Percentiles rank a stretch among this genome's conserved stretches.
Conservation (phyloP, 2,888 invertebrate genomes). For the Argynnis bischoffii region DNA sequence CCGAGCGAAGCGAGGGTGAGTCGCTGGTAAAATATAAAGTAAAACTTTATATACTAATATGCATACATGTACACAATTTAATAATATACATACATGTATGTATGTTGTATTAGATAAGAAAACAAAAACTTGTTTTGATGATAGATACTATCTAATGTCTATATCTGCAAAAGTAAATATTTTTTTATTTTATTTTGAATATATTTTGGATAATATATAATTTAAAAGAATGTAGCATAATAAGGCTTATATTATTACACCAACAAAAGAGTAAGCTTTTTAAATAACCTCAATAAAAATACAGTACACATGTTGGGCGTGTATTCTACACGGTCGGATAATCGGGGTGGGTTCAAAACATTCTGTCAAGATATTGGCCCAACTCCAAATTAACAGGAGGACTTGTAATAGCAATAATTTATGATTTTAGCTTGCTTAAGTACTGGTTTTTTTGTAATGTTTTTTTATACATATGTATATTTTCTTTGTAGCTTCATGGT, state of each 20-base stretch:
- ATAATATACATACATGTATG: too few species aligned
- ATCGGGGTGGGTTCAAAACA: conserved; percentile 35
- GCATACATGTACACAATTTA: too few species aligned
- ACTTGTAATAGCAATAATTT: conserved; percentile 44
- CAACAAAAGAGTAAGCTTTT: conserved; percentile 10
- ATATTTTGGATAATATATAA: too few species aligned
- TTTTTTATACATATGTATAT: too few species aligned
- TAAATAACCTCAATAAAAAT: conserved; percentile 19
- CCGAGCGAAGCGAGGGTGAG: too few species aligned
- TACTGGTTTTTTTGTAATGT: conserved; percentile 25
- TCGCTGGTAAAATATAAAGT: too few species aligned
- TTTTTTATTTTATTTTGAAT: not conserved
- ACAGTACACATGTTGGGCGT: conserved; percentile 25
- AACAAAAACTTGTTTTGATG: too few species aligned
- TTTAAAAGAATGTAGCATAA: not conserved
- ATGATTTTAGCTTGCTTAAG: conserved; percentile 1
- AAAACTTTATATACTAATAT: too few species aligned
- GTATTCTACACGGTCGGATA: conserved; percentile 32
- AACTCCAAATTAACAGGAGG: conserved; percentile 45
- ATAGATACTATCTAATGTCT: too few species aligned
- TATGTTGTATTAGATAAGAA: too few species aligned
- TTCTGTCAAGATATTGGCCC: conserved; percentile 42
- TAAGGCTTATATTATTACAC: not conserved
- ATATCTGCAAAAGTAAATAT: too few species aligned
- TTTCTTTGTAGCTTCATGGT: not conserved